A percentile compares a stretch with the other conserved stretches of the same genome.
Conservation (phyloP, 2,113 vertebrate species). For the Tringa solitaria region DNA sequence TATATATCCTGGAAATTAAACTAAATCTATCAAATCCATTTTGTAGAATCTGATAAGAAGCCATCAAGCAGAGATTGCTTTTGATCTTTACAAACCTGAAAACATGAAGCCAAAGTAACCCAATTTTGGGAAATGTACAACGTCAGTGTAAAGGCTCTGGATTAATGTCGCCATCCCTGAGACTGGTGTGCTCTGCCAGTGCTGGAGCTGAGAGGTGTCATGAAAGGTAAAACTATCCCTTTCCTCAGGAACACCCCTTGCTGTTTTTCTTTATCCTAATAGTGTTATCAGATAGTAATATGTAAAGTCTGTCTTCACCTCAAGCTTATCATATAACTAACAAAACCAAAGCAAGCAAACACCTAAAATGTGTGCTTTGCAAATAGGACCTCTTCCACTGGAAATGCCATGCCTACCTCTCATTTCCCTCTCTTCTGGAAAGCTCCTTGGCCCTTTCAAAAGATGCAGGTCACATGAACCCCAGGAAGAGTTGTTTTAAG, state of each 20-base stretch:
- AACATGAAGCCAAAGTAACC: not conserved
- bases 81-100: not conserved
- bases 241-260: not conserved
- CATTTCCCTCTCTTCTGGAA: conserved; percentile 42
- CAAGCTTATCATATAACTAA: not conserved
- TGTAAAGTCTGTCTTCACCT: not conserved
- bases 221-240: not conserved
- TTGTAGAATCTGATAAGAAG: not conserved
- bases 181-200: not conserved
- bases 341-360: conserved; percentile 14
- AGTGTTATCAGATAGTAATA: not conserved
- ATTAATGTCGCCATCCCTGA: fast-evolving
- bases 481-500: conserved; percentile 26
- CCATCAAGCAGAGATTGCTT: not conserved
- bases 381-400: conserved; percentile 36
- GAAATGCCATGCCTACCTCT: conserved; percentile 31
- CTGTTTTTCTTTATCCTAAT: not conserved
- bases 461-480: not conserved
- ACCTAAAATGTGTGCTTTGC: not conserved
- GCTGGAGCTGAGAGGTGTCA: not conserved
- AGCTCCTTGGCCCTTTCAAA: conserved; percentile 13
- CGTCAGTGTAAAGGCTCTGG: not conserved
- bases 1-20: not conserved
- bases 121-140: not conserved
- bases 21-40: not conserved